Evolutionary conservation across 2,888 invertebrate genomes (phyloP), one percentile per base, ranked within the genome.

Genomic region (Rotaria socialis): DNA sequence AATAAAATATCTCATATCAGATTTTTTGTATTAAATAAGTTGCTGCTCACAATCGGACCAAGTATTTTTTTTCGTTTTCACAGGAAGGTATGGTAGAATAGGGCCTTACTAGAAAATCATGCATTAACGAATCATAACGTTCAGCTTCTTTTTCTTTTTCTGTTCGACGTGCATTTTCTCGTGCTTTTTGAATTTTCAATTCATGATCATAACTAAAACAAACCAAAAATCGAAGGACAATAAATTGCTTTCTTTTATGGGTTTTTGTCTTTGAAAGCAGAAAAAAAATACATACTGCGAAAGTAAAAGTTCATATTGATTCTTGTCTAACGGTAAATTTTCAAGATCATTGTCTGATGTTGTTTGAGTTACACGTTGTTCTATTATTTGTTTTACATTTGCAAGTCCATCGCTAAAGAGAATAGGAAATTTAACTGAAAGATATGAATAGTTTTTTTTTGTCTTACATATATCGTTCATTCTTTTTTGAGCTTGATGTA

Each of bases 81-180:
- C 35, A 35, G 35, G 35, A 35, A 35, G 2, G 35, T 35, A 35
- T 35, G 35, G 35, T 35, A 35, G 35, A 35, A 35, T 35, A 35
- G 35, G 35, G 35, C 35, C 47, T 80, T 80, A 80, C 80, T n/a
- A 80, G 0, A 14, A 47, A 80, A 47, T 80, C 80, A 24, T 47
- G 80, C 47, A 80, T 43, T 80, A 80, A 80, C 14, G 80, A 47
- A 16, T 80, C 80, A 14, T n/a, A 47, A 47, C 80, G 80, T 80
- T 80, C 80, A 11, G 43, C 19, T 80, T 80, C 80, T n/a, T 80
- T 80, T 80, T 80, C 80, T 47, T 47, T 43, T 80, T 80, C 80
- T 8, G 43, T 47, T 80, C 80, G 80, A 24, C 80, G 43, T n/a
- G 80, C 80, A 47, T 80, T 80, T 47, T 80, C 80, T 47, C 43